Evolutionary conservation across 92 coral and sea anemone species (phyloP), one percentile per base, ranked within the genome.

Genomic region (Montipora capitata): DNA sequence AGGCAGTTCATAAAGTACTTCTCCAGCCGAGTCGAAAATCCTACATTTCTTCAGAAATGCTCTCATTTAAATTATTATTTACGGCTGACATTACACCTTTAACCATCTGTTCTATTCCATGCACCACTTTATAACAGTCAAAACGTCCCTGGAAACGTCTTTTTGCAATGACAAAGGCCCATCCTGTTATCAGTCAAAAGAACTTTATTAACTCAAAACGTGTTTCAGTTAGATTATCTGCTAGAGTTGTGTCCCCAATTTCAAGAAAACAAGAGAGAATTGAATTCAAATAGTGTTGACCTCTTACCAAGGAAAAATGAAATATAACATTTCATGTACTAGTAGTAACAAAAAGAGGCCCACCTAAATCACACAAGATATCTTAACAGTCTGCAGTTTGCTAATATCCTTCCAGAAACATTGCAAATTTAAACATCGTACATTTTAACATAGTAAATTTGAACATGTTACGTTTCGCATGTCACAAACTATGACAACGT

Each of bases 1-100:
- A 42, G 76, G 18, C 17, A 69, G 52, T 69, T 69, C 35, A 72
- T 16, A 12, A 72, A 43, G 57, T 43, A 72, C 57, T 72, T 72
- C 3, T 16, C 76, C 11, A 43, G 76, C 57, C 38, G 51, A 72
- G 6, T 1, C 5, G 40, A 15, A 13, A 72, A 72, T 9, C 17
- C 27, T 6, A 43, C 18, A n/a, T n/a, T 45, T 27, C 6, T 70
- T 70, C 52, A 41, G 52, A 70, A 41, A 70, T 70, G 75, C 75
- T 70, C 51, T 42, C 51, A 7, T 70, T 10, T 27, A 27, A 27
- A 27, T 27, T 72, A 69, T 42, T 69, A 40, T 16, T 11, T 72
- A 16, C 35, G 38, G 57, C 56, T 72, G 14, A 72, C 76, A 44
- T 0, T 14, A 43, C 18, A 72, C 38, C 76, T 72, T 45, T 67